Evolutionary conservation across 2,888 invertebrate species (phyloP).

Genomic region (Sisyra nigra): DNA sequence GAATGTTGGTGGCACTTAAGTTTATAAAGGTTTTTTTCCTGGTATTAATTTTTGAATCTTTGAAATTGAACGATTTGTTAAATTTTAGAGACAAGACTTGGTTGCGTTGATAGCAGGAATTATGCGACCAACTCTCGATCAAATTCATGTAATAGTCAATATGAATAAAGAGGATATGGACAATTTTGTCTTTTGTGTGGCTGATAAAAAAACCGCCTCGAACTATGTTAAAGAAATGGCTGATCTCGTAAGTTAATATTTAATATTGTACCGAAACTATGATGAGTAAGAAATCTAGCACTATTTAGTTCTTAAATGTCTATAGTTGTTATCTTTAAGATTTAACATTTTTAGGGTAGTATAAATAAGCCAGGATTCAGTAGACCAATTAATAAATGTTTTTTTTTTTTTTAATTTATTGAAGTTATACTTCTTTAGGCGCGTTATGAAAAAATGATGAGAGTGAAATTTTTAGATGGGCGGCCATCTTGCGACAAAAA

Average conservation of each 20-base stretch:
- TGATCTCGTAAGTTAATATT: slow-evolving; percentile 52
- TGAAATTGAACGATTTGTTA: neutral
- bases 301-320: too few species aligned
- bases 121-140: slow-evolving; percentile 74
- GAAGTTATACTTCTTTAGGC: too few species aligned
- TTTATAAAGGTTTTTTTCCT: slow-evolving; percentile 54
- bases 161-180: slow-evolving; percentile 87
- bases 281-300: neutral
- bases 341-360: too few species aligned
- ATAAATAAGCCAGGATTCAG: too few species aligned
- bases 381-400: too few species aligned
- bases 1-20: slow-evolving; percentile 90
- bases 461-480: too few species aligned
- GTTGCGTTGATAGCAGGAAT: slow-evolving; percentile 71
- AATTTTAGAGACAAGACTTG: slow-evolving; percentile 69
- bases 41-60: neutral
- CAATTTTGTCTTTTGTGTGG: slow-evolving; percentile 81
- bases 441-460: too few species aligned
- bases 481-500: too few species aligned
- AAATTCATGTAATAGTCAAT: slow-evolving; percentile 70
- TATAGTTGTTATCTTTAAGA: too few species aligned
- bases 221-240: slow-evolving; percentile 83
- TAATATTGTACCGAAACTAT: neutral
- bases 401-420: too few species aligned
- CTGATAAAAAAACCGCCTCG: slow-evolving; percentile 72